Base-by-base conservation (phyloP, 2,113 vertebrate genomes). In the Oxyruncus cristatus region DNA sequence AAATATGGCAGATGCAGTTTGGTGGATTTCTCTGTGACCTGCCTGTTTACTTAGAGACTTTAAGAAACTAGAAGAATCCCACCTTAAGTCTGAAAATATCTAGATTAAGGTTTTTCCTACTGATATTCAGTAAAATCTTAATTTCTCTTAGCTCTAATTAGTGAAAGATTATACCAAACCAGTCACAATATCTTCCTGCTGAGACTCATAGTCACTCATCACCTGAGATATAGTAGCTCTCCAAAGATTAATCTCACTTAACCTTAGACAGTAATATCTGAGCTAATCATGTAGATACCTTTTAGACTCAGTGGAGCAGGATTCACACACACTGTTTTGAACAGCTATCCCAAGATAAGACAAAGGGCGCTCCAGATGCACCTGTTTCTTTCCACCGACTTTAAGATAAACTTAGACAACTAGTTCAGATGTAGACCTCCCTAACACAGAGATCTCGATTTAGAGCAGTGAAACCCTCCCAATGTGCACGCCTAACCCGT, bases 381-480 rank as follows among this genome's bases (percentile, higher is more conserved):
- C 59, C 95, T 92, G 89, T 65, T 91, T 68, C 47, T 93, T 96
- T 91, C 72, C 85, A 46, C 23, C 91, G 79, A 73, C 83, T 93
- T 67, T 8, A 77, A 30, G 8, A 24, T n/a, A 33, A 91, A 44
- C 32, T 80, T n/a, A 33, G 49, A 67, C 28, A 72, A 24, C 44
- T 22, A 79, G 44, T 75, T 65, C 27, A 81, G 62, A 21, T 6
- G 0, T 1, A 90, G 62, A 58, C 18, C 9, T 55, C 27, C 68
- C 30, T 35, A n/a, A 65, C 24, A 52, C 15, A 72, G 67, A 83
- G 6, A 18, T 37, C 58, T 80, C 88, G 70, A 88, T 86, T 83
- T 62, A 61, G 74, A 85, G 47, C 15, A 52, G 8, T 47, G 49
- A 72, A 85, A 66, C 67, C 39, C 30, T 79, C 41, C 44, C 7